Percentiles rank a stretch among this genome's conserved stretches.
These are phyloP conservation scores for Acanthurus lineatus DNA, from an alignment of 2,797 vertebrate genomes.

Conservation along the genomic window DNA sequence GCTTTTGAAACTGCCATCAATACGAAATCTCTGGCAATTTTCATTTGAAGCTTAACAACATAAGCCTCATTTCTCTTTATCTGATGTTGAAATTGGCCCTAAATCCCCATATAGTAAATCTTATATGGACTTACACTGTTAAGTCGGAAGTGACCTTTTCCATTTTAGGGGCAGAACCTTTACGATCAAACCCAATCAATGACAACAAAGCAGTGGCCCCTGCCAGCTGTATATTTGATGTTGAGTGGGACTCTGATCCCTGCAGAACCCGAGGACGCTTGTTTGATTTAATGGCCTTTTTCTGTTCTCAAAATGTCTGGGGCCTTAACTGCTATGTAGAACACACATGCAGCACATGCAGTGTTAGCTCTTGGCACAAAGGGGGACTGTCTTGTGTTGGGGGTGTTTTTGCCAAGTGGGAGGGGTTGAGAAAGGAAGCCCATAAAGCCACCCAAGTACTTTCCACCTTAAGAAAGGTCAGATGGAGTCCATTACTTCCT, in stretches of 20 bases:
- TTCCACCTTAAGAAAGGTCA: conserved; percentile 74
- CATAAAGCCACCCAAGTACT: conserved; percentile 34
- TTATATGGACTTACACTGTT: conserved; percentile 73
- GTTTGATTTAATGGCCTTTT: conserved; percentile 87
- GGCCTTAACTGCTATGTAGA: conserved; percentile 72
- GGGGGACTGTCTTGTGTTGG: conserved; percentile 10
- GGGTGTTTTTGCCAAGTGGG: not conserved
- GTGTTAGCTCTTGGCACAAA: conserved; percentile 41
- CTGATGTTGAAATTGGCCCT: conserved; percentile 72
- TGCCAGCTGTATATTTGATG: conserved; percentile 81
- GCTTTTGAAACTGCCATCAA: conserved; percentile 57
- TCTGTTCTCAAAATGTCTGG: conserved; percentile 81
- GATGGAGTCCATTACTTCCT: conserved; percentile 47
- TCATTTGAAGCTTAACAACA: conserved; percentile 64
- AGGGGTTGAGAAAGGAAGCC: conserved; percentile 19
- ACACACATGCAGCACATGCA: conserved; percentile 53
- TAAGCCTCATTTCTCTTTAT: conserved; percentile 67
- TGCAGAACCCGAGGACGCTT: conserved; percentile 68
- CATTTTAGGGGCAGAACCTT: conserved; percentile 82
- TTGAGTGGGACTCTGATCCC: conserved; percentile 78
- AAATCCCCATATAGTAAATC: conserved; percentile 76
- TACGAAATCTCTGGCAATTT: conserved; percentile 61
- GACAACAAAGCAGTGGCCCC: conserved; percentile 83
- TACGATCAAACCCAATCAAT: conserved; percentile 88
- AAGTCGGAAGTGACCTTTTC: conserved; percentile 86